Percentiles rank a stretch among this genome's conserved stretches.
Conservation (phyloP, 2,113 vertebrate species). For the Eudyptes chrysolophus region DNA sequence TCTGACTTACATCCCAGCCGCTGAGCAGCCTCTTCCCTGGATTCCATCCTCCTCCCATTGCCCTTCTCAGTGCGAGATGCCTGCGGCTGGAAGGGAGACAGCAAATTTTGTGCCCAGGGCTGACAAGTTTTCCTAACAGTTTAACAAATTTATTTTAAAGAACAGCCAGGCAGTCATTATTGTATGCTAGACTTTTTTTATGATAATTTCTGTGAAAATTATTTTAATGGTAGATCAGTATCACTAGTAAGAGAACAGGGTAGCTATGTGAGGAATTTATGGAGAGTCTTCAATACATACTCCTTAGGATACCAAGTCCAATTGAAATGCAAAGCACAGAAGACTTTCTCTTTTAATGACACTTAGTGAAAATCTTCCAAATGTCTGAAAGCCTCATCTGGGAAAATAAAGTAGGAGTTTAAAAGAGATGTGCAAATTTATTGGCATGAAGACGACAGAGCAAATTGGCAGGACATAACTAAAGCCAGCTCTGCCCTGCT, state of each 20-base stretch:
- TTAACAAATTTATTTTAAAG: not conserved
- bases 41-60: not conserved
- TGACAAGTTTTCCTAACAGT: not conserved
- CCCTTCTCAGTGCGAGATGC: not conserved
- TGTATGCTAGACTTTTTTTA: not conserved
- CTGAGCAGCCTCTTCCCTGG: not conserved
- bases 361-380: not conserved
- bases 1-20: not conserved
- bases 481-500: not conserved
- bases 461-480: not conserved
- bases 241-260: not conserved
- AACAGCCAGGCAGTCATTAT: not conserved
- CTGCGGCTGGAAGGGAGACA: not conserved
- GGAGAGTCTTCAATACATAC: not conserved
- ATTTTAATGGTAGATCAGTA: not conserved
- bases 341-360: not conserved
- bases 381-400: not conserved
- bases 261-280: not conserved
- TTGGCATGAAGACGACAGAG: not conserved
- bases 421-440: not conserved
- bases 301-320: not conserved
- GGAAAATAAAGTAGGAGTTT: not conserved
- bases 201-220: not conserved
- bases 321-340: not conserved
- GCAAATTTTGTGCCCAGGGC: not conserved